A percentile compares a stretch with the other conserved stretches of the same genome.
These are phyloP conservation scores for Eublepharis macularius DNA, from an alignment of 2,113 vertebrate species.

Conservation along the genomic window DNA sequence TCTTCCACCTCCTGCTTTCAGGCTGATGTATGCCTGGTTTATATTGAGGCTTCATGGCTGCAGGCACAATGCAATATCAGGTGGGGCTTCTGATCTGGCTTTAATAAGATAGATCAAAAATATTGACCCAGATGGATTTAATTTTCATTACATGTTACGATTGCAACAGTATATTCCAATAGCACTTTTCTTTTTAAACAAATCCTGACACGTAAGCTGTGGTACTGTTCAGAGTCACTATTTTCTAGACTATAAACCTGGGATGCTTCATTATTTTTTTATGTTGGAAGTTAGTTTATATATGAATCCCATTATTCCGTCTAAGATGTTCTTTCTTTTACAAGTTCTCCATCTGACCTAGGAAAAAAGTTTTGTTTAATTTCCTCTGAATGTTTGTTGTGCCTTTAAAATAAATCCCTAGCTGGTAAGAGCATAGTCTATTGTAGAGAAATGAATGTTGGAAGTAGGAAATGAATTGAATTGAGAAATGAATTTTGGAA, in stretches of 20 bases:
- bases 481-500: not conserved
- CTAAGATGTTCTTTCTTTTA: conserved; percentile 34
- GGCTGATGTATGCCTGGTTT: not conserved
- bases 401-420: conserved; percentile 30
- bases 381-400: conserved; percentile 23
- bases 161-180: conserved; percentile 15
- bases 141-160: conserved; percentile 46
- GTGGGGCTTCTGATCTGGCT: conserved; percentile 37
- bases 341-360: conserved; percentile 26
- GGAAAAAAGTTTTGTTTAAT: conserved; percentile 44
- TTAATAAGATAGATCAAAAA: conserved; percentile 44
- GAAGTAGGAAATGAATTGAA: no score
- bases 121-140: conserved; percentile 37
- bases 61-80: not conserved
- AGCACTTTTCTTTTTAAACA: conserved; percentile 5
- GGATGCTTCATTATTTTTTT: not conserved
- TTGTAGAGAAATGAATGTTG: conserved; percentile 9
- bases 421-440: not conserved
- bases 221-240: not conserved
- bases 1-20: not conserved
- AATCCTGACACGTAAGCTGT: no score
- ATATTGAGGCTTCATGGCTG: not conserved
- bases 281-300: not conserved
- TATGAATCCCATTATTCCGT: conserved; percentile 21
- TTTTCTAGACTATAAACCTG: not conserved